Conservation (phyloP, 2,888 invertebrate genomes). For the Drosophila limbata region DNA sequence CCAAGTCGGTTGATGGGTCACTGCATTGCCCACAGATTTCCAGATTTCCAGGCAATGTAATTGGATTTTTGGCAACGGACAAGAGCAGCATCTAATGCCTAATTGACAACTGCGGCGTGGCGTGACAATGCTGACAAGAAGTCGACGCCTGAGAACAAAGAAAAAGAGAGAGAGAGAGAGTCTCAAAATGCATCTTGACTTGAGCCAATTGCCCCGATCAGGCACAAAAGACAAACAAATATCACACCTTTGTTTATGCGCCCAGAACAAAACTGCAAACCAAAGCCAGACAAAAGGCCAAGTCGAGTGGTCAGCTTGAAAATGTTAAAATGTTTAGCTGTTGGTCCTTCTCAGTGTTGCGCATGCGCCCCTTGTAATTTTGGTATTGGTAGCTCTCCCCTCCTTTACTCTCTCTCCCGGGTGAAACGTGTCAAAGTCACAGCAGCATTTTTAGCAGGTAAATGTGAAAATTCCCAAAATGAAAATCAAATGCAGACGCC, state of each 20-base stretch:
- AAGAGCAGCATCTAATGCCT: slow-evolving; percentile 50
- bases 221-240: slow-evolving; percentile 77
- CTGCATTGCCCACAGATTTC: slow-evolving; percentile 34
- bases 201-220: slow-evolving; percentile 78
- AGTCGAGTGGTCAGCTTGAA: slow-evolving; percentile 48
- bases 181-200: slow-evolving; percentile 73
- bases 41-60: slow-evolving; percentile 55
- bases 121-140: slow-evolving; percentile 73
- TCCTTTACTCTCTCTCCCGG: slow-evolving; percentile 19
- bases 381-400: slow-evolving; percentile 2
- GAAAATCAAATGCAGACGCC: slow-evolving; percentile 65
- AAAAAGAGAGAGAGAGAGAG: background rate
- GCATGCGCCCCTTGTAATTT: slow-evolving; percentile 62
- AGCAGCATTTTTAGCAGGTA: slow-evolving; percentile 74
- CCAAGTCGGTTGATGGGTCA: slow-evolving; percentile 23
- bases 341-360: slow-evolving; percentile 51
- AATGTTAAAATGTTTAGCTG: slow-evolving; percentile 4
- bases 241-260: slow-evolving; percentile 74
- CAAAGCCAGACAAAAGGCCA: slow-evolving; percentile 30
- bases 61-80: slow-evolving; percentile 55
- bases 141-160: slow-evolving; percentile 55
- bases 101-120: slow-evolving; percentile 69
- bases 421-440: slow-evolving; percentile 64
- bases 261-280: slow-evolving; percentile 26
- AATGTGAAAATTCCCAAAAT: slow-evolving; percentile 73